Base-by-base conservation (phyloP, 2,113 vertebrate species). In the Pollachius pollachius region DNA sequence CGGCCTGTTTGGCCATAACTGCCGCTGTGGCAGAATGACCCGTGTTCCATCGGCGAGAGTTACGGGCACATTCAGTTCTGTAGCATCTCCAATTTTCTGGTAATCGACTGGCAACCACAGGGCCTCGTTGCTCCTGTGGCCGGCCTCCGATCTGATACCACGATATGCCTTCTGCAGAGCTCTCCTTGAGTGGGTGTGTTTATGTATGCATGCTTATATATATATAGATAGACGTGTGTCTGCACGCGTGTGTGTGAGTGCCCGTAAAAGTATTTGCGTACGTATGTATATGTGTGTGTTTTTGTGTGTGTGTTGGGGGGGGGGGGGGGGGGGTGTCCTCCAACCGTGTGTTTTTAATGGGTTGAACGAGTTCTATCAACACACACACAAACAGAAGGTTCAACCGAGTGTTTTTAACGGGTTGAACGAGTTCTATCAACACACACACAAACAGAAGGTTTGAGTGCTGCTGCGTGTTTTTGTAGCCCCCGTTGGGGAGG, bases 21-120 rank as follows among this genome's bases (percentile, higher is more conserved):
- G 0, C 85, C 83, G 73, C 52, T 60, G 41, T 48, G 41, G 41
- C 41, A 48, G 11, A 48, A 48, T 48, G 5, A 48, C 41, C 41
- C 0, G 23, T 30, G 62, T 61, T 65, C 70, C 61, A 6, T 59
- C 56, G 87, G 82, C 82, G 82, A 85, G 86, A 80, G 88, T 84
- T 83, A 86, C 75, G 84, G 85, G 82, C 59, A 67, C 67, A 82
- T 70, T 85, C 82, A 85, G 85, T 83, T 81, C 79, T 72, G 79
- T 81, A 71, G 81, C 85, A 85, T 89, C 89, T 84, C 89, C 73
- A 87, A 89, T 88, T 91, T 89, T 87, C 86, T 90, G 86, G 84
- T 83, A 81, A 86, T 87, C 72, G 74, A 76, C 71, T 19, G 59
- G 70, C 67, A 59, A 89, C 82, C 84, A 21, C 76, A 85, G 65